phyloP scores from a whole-genome alignment of 2,113 vertebrate genomes.

The Amazona vittata region DNA sequence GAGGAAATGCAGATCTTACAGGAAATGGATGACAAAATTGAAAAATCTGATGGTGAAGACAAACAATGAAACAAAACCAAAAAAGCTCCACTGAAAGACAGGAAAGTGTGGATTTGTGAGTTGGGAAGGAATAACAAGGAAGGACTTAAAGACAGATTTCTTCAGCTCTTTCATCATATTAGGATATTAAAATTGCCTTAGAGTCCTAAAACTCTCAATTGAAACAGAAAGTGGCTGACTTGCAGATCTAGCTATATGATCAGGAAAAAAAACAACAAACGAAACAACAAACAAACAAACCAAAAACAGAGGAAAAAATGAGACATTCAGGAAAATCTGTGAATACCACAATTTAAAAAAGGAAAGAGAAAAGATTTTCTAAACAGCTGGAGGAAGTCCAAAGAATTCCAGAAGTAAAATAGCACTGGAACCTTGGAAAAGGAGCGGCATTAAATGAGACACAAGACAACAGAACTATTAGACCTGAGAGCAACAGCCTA shows the following conservation, averaged over 20 bases:
- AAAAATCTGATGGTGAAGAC: not conserved
- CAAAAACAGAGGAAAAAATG: not conserved
- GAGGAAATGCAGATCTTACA: not conserved
- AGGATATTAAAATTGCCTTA: not conserved
- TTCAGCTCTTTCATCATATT: not conserved
- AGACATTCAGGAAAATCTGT: not conserved
- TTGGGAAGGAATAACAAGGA: not conserved
- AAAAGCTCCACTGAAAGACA: not conserved
- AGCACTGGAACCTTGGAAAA: not conserved
- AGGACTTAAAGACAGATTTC: not conserved
- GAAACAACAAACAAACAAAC: too few relatives aligned
- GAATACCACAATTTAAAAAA: not conserved
- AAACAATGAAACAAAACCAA: not conserved
- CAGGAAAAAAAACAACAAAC: not conserved
- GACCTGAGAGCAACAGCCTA: not conserved
- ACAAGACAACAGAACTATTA: not conserved
- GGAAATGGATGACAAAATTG: not conserved
- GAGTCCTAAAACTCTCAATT: not conserved
- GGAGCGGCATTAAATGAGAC: not conserved
- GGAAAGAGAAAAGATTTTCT: not conserved
- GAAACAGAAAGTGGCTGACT: not conserved
- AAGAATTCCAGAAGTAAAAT: not conserved
- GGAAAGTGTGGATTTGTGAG: not conserved
- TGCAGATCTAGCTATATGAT: not conserved
- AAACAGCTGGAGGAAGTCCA: not conserved